These are phyloP conservation scores for Ashinkailepas kermadecensis DNA, from an alignment of 2,888 invertebrate genomes.

Conservation along the genomic window DNA sequence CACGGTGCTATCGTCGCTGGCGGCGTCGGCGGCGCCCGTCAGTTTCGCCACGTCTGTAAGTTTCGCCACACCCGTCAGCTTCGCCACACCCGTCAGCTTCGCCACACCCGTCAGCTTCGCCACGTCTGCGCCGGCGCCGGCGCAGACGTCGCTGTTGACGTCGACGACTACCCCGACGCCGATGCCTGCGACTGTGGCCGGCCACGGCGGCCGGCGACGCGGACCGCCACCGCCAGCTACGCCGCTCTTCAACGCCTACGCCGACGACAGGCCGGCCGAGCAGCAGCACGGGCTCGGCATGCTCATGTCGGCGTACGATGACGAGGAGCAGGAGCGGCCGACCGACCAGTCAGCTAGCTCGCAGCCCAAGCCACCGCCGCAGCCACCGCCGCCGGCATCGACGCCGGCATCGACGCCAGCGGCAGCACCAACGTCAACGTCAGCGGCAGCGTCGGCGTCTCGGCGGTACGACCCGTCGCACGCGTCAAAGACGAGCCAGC, in stretches of 20 bases:
- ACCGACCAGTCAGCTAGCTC: background rate
- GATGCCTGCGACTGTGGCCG: slow-evolving; percentile 24
- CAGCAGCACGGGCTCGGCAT: slow-evolving; percentile 33
- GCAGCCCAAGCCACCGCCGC: background rate
- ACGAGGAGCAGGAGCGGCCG: slow-evolving; percentile 22
- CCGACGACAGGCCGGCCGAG: background rate
- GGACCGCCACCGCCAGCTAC: background rate
- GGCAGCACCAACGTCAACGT: no score
- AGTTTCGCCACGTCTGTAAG: background rate
- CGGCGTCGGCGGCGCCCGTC: slow-evolving; percentile 14
- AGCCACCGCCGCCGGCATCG: background rate
- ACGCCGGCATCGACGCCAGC: no score
- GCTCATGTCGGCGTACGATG: slow-evolving; percentile 37
- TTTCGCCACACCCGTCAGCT: background rate
- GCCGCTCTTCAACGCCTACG: slow-evolving; percentile 16
- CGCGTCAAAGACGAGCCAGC: no score
- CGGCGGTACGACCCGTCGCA: no score
- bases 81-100: background rate
- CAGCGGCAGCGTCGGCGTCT: no score
- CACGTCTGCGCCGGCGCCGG: background rate
- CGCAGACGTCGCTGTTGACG: background rate
- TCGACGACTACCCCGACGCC: background rate
- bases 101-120: background rate
- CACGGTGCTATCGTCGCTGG: slow-evolving; percentile 30
- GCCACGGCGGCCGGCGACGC: slow-evolving; percentile 15